phyloP scores from a whole-genome alignment of 2,797 vertebrate genomes.

The Perdix hodgsoniae region DNA sequence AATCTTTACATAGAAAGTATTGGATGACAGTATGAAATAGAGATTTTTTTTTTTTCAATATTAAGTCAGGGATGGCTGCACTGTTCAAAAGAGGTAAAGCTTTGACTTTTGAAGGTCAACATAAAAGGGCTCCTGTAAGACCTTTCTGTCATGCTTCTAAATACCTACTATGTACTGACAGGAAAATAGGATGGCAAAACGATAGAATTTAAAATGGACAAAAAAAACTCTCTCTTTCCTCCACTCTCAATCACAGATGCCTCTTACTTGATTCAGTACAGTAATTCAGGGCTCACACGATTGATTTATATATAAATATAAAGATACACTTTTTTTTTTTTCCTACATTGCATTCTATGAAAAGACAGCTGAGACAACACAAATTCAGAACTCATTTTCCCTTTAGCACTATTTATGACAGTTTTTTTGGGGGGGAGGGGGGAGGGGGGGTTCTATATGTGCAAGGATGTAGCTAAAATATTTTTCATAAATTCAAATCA shows the following conservation, averaged over 20 bases:
- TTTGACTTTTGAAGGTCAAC: not conserved
- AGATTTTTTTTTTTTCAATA: not conserved
- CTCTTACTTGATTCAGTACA: not conserved
- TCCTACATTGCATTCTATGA: not conserved
- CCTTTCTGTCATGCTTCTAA: not conserved
- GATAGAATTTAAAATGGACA: not conserved
- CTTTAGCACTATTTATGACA: not conserved
- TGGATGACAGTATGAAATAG: not conserved
- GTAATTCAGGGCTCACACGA: not conserved
- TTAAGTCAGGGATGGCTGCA: not conserved
- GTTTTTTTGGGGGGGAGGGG: not conserved
- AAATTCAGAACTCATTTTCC: not conserved
- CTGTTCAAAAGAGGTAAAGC: not conserved
- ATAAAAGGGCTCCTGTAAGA: not conserved
- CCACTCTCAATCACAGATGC: not conserved
- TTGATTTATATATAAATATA: not conserved
- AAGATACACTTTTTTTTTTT: no score
- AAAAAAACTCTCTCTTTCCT: accelerated
- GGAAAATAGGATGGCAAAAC: not conserved
- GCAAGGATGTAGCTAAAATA: not conserved
- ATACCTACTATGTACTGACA: not conserved
- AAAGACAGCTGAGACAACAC: not conserved
- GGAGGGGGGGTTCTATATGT: accelerated
- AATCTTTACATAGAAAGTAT: not conserved
- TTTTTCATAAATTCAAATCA: not conserved